These are phyloP conservation scores for Eupleurogrammus muticus DNA, from an alignment of 2,797 vertebrate species.

Conservation along the genomic window DNA sequence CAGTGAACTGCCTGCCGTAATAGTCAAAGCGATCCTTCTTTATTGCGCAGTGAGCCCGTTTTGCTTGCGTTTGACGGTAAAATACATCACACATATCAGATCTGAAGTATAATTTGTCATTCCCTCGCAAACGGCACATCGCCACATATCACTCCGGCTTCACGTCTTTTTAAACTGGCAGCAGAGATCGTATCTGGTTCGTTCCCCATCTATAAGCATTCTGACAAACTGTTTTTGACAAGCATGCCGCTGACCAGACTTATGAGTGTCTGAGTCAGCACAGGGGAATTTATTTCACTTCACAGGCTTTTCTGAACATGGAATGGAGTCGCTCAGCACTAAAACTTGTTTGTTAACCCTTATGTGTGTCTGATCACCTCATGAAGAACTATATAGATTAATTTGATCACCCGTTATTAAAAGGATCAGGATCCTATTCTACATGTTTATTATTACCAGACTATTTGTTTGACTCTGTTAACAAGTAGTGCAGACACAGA, in stretches of 20 bases:
- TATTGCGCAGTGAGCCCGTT: background rate
- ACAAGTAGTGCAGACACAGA: background rate
- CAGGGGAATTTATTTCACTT: slow-evolving; percentile 24
- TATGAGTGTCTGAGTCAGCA: slow-evolving; percentile 12
- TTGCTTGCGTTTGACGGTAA: background rate
- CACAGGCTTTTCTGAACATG: background rate
- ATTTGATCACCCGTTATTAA: background rate
- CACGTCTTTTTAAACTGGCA: slow-evolving; percentile 13
- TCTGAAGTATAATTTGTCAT: background rate
- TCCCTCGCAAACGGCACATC: slow-evolving; percentile 20
- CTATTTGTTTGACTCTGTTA: too few species aligned
- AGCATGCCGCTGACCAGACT: background rate
- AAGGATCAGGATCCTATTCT: background rate
- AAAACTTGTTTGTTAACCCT: background rate
- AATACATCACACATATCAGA: background rate
- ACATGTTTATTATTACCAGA: too few species aligned
- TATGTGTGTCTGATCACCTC: background rate
- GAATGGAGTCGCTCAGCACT: background rate
- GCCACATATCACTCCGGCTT: slow-evolving; percentile 9
- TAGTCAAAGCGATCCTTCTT: background rate
- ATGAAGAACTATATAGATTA: background rate
- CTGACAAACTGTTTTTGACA: slow-evolving; percentile 42
- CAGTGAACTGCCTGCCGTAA: background rate
- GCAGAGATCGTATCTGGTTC: slow-evolving; percentile 22
- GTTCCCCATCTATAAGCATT: slow-evolving; percentile 15